Base-by-base conservation (phyloP, 2,113 vertebrate genomes). In the Anser brachyrhynchus region DNA sequence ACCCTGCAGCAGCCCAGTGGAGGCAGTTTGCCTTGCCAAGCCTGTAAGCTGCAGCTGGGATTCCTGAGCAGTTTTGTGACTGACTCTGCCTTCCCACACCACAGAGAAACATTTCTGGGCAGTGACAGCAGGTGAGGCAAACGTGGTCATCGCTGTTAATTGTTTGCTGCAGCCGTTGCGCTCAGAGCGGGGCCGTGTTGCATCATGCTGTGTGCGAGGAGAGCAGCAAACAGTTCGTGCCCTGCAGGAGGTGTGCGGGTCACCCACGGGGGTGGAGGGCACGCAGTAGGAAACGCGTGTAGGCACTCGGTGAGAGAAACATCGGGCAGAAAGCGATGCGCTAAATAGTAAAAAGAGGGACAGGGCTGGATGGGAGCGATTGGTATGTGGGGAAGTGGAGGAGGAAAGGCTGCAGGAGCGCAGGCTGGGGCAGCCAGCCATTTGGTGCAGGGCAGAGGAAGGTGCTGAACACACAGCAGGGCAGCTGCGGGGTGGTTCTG, bases 111-210 rank as follows among this genome's bases (percentile, higher is more conserved):
- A 19, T 44, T 79, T 90, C 59, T 78, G 31, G 70, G 35, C 49
- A 59, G 43, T 73, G 86, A 69, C 49, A 87, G 39, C 69, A 91
- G 43, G 64, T 66, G 44, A 58, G 92, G 77, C 37, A 92, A 69
- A 72, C 67, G 9, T 44, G 90, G 52, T 85, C 61, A 57, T 84
- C n/a, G 8, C 37, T 64, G 28, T 59, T 67, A 13, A 23, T 21
- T 65, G 19, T 72, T 86, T 83, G 62, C 58, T 91, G 67, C 75
- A 61, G 33, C 71, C 18, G 2, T 20, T 79, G 90, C 75, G 73
- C 66, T 35, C 61, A 54, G 75, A 87, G 26, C 4, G 44, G 29
- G 58, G 49, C 35, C 0, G 0, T 72, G 43, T 75, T 66, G 28
- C 6, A 3, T 55, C 4, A 4, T 33, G 43, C 33, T 29, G 61